Evolutionary conservation across 2,888 invertebrate species (phyloP), one percentile per base, ranked within the genome.

Genomic region (Melipona beecheii): DNA sequence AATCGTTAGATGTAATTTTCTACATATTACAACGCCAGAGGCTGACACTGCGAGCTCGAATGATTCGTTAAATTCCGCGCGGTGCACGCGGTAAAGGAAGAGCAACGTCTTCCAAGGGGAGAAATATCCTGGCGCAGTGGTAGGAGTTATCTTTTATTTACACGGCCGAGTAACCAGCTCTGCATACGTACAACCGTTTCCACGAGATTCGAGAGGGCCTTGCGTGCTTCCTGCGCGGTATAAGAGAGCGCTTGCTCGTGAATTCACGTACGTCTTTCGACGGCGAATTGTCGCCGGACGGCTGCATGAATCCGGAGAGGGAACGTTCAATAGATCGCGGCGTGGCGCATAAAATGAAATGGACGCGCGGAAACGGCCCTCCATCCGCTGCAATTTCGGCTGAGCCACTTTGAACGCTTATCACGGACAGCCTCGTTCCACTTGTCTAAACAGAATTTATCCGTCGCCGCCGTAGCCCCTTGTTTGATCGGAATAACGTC

Each of bases 131-230:
- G 58, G 49, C 19, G 13, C 49, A 49, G 58, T 21, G 52, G 19
- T 52, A 19, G 49, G 49, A 31, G 54, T 69, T 78, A 69, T 75
- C 15, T 31, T 75, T 78, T 84, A 84, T 84, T 84, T 84, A 78
- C 56, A 24, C 36, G n/a, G 15, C 2, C 4, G 24, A 3, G 71
- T 27, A 24, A 56, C 27, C 24, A 24, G 21, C 21, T 21, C 65
- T 36, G 84, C 75, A 73, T 73, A 73, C 65, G 36, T 75, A 73
- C 50, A 64, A 36, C 68, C 58, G 52, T 15, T 70, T 56, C 73
- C 75, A 17, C 31, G 75, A 66, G 79, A 77, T 77, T 78, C 64
- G n/a, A 76, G 49, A 60, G 56, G 62, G 60, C 54, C 31, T 52
- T 64, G 58, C 24, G 68, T 71, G 68, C 49, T 43, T 62, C 50